Base-by-base conservation (phyloP, 2,888 invertebrate species). In the Prosapia bicincta region DNA sequence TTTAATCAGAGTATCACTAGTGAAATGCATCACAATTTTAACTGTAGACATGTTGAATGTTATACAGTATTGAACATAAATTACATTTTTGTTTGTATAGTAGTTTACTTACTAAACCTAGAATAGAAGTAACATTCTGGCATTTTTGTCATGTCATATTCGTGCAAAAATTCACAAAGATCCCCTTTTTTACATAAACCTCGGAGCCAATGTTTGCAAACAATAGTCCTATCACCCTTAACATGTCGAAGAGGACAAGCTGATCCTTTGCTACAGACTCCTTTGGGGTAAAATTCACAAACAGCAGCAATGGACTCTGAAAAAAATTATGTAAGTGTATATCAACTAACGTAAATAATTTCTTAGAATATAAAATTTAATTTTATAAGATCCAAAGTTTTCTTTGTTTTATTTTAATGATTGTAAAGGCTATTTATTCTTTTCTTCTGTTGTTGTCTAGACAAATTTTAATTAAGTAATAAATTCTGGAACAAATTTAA, bases 141-240 rank as follows among this genome's bases (percentile, higher is more conserved):
- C 99, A 99, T 99, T 87, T 99, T 99, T 9, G 97, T 95, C 97
- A 99, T 98, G 85, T 99, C 99, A 87, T 98, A 99, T 85, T 99
- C 99, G 83, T 99, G 99, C 26, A 99, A 88, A 85, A 99, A 99
- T 88, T 99, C 99, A 85, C 99, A 99, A 83, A 98, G 97, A 86
- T 99, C 99, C 1, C 99, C 99, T 85, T 99, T 99, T 86, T 99
- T 99, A 85, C 99, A 99, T 0, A 99, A 88, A 0, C 99, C 99
- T 82, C 99, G 88, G 9, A 99, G 89, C 99, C 99, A 99, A 88
- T 99, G 99, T 87, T 99, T 99, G 86, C 99, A 99, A 0, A 99
- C 99, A 74, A 99, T 97, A 0, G 98, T 97, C 81, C 98, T 89
- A 84, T 99, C 99, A 0, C 99, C 99, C 26, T 97, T 91, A 26